phyloP scores from a whole-genome alignment of 1,140 invertebrate species.

The Drosophila kanapiae region DNA sequence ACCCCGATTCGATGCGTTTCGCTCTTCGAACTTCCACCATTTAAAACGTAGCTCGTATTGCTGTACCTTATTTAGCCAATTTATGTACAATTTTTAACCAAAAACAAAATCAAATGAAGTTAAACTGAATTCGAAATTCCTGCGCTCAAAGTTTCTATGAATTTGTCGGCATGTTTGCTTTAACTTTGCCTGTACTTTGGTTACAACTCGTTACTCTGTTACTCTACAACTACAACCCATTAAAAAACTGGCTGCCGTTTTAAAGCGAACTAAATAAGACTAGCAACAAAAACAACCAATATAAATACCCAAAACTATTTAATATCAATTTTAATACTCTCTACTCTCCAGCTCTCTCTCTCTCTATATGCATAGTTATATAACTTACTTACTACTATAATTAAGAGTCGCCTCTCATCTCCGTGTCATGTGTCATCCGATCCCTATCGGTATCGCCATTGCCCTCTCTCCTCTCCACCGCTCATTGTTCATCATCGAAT shows the following conservation, averaged over 20 bases:
- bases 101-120: slow-evolving; percentile 17
- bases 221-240: slow-evolving; percentile 30
- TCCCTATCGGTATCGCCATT: slow-evolving; percentile 29
- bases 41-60: slow-evolving; percentile 75
- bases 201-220: slow-evolving; percentile 74
- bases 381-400: slow-evolving; percentile 44
- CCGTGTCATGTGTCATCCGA: slow-evolving; percentile 29
- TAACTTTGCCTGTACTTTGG: slow-evolving; percentile 77
- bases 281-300: slow-evolving; percentile 44
- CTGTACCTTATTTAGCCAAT: slow-evolving; percentile 81
- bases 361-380: slow-evolving; percentile 48
- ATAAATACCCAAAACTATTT: slow-evolving; percentile 51
- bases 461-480: not conserved
- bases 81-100: slow-evolving; percentile 47
- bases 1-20: slow-evolving; percentile 63
- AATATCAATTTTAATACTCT: slow-evolving; percentile 51
- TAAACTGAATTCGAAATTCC: slow-evolving; percentile 47
- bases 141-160: slow-evolving; percentile 74
- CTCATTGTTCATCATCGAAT: slow-evolving; percentile 62
- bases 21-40: slow-evolving; percentile 35
- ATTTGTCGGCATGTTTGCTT: slow-evolving; percentile 80
- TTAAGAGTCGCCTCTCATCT: slow-evolving; percentile 46
- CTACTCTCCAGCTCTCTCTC: slow-evolving; percentile 39
- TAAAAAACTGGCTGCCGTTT: slow-evolving; percentile 56
- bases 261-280: slow-evolving; percentile 67